Conservation (phyloP, 2,888 invertebrate species). For the Xanthorhoe spadicearia region DNA sequence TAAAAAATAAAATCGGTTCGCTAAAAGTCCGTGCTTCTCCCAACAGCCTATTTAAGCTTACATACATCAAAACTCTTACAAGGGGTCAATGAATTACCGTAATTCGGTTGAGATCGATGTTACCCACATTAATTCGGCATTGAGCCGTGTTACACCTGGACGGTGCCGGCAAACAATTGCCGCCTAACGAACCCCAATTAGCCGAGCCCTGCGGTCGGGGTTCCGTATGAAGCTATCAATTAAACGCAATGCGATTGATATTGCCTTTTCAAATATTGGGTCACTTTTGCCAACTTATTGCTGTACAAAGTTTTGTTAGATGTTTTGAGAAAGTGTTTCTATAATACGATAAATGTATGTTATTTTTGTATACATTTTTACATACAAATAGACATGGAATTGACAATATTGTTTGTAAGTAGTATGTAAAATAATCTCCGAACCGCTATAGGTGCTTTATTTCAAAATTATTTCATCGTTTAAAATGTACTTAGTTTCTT, state of each 20-base stretch:
- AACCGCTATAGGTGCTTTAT: no score
- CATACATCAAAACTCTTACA: constrained; percentile 10
- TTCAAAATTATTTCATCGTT: no score
- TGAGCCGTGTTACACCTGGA: constrained; percentile 35
- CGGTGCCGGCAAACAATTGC: constrained; percentile 61
- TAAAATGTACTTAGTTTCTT: no score
- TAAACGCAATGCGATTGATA: constrained; percentile 34
- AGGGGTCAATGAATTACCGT: constrained; percentile 31
- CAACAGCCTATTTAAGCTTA: background rate
- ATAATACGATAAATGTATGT: no score
- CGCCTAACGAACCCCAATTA: constrained; percentile 75
- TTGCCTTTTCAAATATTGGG: constrained; percentile 18
- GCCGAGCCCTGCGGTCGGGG: constrained; percentile 41
- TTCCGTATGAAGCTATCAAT: constrained; percentile 40
- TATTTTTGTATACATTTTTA: no score
- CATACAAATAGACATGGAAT: no score
- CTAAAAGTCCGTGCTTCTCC: no score
- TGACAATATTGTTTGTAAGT: no score
- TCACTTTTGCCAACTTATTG: constrained; percentile 13
- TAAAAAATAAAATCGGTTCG: no score
- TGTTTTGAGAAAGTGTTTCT: no score
- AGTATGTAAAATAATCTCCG: no score
- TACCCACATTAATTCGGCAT: constrained; percentile 32
- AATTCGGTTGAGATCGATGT: constrained; percentile 30
- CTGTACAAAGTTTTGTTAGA: background rate